Percentiles rank a stretch among this genome's conserved stretches.
Conservation (phyloP, 2,888 invertebrate genomes). For the Lumbricus terrestris region DNA sequence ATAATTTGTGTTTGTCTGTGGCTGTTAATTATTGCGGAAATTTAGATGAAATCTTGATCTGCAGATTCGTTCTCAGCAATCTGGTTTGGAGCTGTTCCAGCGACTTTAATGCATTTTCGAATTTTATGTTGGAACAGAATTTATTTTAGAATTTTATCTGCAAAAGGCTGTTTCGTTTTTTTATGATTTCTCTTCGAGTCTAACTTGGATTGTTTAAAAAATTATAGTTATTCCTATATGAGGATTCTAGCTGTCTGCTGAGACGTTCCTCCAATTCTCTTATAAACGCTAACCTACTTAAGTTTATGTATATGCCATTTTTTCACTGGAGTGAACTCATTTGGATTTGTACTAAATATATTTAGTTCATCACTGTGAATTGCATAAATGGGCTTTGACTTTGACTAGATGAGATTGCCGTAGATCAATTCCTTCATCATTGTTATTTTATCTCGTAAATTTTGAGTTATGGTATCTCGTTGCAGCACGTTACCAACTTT, state of each 20-base stretch:
- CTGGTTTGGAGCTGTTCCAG: background rate
- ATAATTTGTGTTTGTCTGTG: background rate
- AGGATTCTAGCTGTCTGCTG: background rate
- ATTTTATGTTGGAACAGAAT: background rate
- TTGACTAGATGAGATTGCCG: no score
- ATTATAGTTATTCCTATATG: background rate
- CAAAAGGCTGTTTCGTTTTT: background rate
- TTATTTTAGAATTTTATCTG: background rate
- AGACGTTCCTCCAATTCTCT: background rate
- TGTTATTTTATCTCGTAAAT: no score
- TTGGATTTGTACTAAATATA: no score
- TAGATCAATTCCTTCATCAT: no score
- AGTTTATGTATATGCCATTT: no score
- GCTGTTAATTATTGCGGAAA: background rate
- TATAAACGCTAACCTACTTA: background rate
- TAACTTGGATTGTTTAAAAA: background rate
- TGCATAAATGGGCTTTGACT: no score
- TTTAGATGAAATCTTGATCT: background rate
- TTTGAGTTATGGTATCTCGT: no score
- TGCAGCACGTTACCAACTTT: no score
- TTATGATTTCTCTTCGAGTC: background rate
- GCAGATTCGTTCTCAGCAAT: background rate
- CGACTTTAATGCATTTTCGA: background rate
- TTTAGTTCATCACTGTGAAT: no score
- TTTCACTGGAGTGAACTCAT: no score